A percentile compares a stretch with the other conserved stretches of the same genome.
phyloP scores from a whole-genome alignment of 2,797 vertebrate genomes.

The Meda fulgida region DNA sequence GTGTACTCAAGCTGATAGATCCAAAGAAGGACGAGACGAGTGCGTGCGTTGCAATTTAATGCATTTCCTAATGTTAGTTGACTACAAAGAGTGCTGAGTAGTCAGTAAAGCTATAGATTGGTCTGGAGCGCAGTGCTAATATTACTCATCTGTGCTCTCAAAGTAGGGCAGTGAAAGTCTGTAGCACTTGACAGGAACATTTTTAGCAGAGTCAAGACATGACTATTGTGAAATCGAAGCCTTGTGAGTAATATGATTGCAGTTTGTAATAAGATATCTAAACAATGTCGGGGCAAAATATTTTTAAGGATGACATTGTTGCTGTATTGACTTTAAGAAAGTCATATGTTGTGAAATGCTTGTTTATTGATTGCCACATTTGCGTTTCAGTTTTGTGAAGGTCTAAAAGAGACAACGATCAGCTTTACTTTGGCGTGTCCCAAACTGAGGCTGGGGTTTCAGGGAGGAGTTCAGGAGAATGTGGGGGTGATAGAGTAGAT shows the following conservation, averaged over 20 bases:
- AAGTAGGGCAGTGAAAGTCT: background rate
- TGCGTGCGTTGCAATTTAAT: conserved; percentile 32
- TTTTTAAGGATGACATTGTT: conserved; percentile 2
- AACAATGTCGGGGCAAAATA: background rate
- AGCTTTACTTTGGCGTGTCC: conserved; percentile 13
- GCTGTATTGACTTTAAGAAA: background rate
- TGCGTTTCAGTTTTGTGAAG: background rate
- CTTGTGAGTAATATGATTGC: conserved; percentile 22
- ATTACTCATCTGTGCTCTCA: background rate
- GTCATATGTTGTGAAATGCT: background rate
- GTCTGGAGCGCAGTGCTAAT: background rate
- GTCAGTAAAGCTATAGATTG: conserved; percentile 33
- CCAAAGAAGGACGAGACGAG: background rate
- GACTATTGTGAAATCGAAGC: conserved; percentile 14
- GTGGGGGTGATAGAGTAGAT: conserved; percentile 27
- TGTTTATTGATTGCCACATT: background rate
- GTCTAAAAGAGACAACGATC: background rate
- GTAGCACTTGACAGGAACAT: background rate
- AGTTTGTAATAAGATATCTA: background rate
- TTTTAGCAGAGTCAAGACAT: background rate
- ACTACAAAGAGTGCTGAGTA: conserved; percentile 45
- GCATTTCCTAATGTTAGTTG: conserved; percentile 34
- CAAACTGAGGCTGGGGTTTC: conserved; percentile 14
- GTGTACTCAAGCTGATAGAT: background rate
- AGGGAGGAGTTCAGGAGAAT: conserved; percentile 26